Evolutionary conservation across 2,888 invertebrate genomes (phyloP).

Genomic region (Nomada fucata): DNA sequence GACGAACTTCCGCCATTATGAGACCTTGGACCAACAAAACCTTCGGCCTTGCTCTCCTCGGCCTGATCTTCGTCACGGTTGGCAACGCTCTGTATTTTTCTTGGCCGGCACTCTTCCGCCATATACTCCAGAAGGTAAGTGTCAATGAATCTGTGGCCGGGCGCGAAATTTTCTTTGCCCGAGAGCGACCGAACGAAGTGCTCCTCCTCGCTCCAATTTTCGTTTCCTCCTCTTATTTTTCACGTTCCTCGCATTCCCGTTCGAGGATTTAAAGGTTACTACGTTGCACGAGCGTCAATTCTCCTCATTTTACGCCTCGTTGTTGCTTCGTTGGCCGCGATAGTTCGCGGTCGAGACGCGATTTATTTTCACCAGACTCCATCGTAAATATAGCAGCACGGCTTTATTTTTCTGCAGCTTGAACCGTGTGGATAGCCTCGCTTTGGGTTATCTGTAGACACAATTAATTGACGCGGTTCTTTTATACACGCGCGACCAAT

Average conservation of each 20-base stretch:
- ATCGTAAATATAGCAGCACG: not conserved
- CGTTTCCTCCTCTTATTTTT: too few species aligned
- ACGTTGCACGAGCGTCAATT: not conserved
- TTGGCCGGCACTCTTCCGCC: conserved; percentile 74
- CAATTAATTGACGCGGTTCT: not conserved
- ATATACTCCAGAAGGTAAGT: conserved; percentile 75
- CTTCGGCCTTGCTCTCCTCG: conserved; percentile 73
- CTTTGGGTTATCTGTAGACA: conserved; percentile 17
- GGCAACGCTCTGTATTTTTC: conserved; percentile 74
- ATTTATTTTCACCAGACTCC: not conserved
- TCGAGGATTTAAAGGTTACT: conserved; percentile 2
- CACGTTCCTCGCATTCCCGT: too few species aligned
- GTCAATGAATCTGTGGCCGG: too few species aligned
- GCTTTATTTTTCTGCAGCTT: not conserved
- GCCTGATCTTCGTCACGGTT: conserved; percentile 71
- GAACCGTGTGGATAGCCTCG: not conserved
- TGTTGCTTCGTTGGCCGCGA: not conserved
- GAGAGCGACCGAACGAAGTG: not conserved
- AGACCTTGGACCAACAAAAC: conserved; percentile 79
- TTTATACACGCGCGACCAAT: not conserved
- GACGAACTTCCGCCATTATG: conserved; percentile 70
- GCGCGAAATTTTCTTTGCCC: too few species aligned
- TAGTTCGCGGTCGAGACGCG: not conserved
- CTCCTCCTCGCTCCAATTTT: too few species aligned
- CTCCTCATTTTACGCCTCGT: not conserved